Percentiles rank a stretch among this genome's conserved stretches.
Evolutionary conservation across 2,888 invertebrate species (phyloP).

Genomic region (Temnothorax ravouxi): DNA sequence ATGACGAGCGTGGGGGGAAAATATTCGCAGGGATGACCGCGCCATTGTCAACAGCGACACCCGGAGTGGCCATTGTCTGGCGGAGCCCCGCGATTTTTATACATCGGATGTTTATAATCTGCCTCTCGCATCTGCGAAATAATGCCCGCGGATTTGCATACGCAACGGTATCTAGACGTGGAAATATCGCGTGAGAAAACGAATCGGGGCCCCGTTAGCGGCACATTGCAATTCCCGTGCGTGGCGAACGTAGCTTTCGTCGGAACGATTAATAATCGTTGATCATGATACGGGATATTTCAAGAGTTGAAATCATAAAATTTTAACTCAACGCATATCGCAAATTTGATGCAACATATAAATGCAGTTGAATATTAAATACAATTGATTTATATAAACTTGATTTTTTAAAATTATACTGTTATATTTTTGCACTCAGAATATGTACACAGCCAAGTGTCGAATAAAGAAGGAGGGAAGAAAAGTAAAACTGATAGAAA

Average conservation of each 20-base stretch:
- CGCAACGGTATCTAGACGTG: constrained; percentile 52
- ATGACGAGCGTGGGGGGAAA: constrained; percentile 4
- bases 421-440: background rate
- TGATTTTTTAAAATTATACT: background rate
- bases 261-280: constrained; percentile 29
- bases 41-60: constrained; percentile 36
- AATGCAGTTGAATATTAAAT: background rate
- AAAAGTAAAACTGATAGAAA: background rate
- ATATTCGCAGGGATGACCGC: constrained; percentile 39
- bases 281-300: constrained; percentile 26
- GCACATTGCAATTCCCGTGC: constrained; percentile 3
- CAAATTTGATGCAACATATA: background rate
- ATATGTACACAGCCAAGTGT: background rate
- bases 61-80: constrained; percentile 41
- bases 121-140: constrained; percentile 45
- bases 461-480: background rate
- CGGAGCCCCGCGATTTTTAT: constrained; percentile 19
- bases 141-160: constrained; percentile 50
- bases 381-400: background rate
- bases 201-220: constrained; percentile 44
- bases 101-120: constrained; percentile 46
- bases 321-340: constrained; percentile 1
- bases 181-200: constrained; percentile 56
- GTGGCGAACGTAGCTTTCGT: constrained; percentile 22
- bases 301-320: background rate